Percentiles rank a stretch among this genome's conserved stretches.
Evolutionary conservation across 2,113 vertebrate genomes (phyloP).

Genomic region (Lepisosteus osseus): DNA sequence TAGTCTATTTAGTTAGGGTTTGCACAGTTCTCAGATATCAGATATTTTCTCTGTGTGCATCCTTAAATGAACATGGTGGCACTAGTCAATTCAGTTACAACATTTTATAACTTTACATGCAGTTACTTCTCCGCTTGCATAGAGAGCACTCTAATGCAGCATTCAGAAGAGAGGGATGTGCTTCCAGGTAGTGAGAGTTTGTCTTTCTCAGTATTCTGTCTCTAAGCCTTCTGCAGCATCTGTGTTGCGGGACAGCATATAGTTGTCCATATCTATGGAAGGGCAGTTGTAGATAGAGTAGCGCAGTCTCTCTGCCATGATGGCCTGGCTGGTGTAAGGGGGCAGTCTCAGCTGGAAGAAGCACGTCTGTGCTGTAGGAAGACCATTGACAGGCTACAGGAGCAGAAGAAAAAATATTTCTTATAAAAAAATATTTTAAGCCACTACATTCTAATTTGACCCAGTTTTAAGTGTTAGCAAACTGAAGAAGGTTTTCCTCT

Average conservation of each 20-base stretch:
- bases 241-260: constrained; percentile 75
- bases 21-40: not conserved
- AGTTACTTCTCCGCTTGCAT: not conserved
- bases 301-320: constrained; percentile 69
- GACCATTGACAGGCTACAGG: constrained; percentile 67
- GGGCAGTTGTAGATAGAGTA: constrained; percentile 79
- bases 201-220: constrained; percentile 57
- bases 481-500: too few relatives aligned
- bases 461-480: too few relatives aligned
- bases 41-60: not conserved
- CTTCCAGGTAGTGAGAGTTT: constrained; percentile 20
- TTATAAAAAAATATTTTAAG: not conserved
- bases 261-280: constrained; percentile 80
- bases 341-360: constrained; percentile 76
- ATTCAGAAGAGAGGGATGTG: constrained; percentile 15
- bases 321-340: constrained; percentile 68
- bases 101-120: not conserved
- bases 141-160: constrained; percentile 30
- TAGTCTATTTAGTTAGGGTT: not conserved
- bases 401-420: not conserved
- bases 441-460: not conserved
- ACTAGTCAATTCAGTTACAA: constrained; percentile 3
- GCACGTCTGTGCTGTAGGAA: constrained; percentile 76
- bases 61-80: not conserved
- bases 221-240: constrained; percentile 67